Conservation (phyloP, 2,797 vertebrate genomes). For the Pseudomugil tenellus region DNA sequence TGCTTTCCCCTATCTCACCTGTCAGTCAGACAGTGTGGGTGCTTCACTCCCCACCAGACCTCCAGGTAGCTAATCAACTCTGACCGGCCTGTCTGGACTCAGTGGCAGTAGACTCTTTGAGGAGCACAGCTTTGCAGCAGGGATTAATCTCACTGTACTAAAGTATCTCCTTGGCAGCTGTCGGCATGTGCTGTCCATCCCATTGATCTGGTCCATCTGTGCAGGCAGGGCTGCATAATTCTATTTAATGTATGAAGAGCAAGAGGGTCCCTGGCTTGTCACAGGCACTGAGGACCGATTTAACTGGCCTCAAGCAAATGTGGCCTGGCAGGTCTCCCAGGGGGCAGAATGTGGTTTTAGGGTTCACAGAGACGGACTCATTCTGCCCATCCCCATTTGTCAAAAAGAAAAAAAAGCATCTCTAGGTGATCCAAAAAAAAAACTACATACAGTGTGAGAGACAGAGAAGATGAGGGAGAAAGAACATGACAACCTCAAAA, state of each 20-base stretch:
- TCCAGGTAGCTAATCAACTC: slow-evolving; percentile 59
- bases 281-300: slow-evolving; percentile 67
- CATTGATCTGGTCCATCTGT: slow-evolving; percentile 76
- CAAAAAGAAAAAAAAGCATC: slow-evolving; percentile 50
- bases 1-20: slow-evolving; percentile 18
- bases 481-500: slow-evolving; percentile 24
- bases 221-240: slow-evolving; percentile 75
- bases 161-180: slow-evolving; percentile 73
- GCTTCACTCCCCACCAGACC: slow-evolving; percentile 20
- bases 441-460: slow-evolving; percentile 17
- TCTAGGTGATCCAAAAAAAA: slow-evolving; percentile 68
- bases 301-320: slow-evolving; percentile 72
- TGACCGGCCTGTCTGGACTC: slow-evolving; percentile 51
- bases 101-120: slow-evolving; percentile 58
- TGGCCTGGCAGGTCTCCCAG: slow-evolving; percentile 64
- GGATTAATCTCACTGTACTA: slow-evolving; percentile 68
- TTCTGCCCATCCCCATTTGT: slow-evolving; percentile 67
- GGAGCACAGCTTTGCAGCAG: slow-evolving; percentile 48
- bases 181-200: slow-evolving; percentile 71
- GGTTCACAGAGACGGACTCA: slow-evolving; percentile 61
- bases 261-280: slow-evolving; percentile 63
- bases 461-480: slow-evolving; percentile 15
- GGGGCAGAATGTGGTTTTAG: slow-evolving; percentile 57
- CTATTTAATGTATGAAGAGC: slow-evolving; percentile 79
- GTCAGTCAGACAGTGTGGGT: slow-evolving; percentile 30